phyloP scores from a whole-genome alignment of 2,888 invertebrate genomes.

The Xestoiulus laeticollis region DNA sequence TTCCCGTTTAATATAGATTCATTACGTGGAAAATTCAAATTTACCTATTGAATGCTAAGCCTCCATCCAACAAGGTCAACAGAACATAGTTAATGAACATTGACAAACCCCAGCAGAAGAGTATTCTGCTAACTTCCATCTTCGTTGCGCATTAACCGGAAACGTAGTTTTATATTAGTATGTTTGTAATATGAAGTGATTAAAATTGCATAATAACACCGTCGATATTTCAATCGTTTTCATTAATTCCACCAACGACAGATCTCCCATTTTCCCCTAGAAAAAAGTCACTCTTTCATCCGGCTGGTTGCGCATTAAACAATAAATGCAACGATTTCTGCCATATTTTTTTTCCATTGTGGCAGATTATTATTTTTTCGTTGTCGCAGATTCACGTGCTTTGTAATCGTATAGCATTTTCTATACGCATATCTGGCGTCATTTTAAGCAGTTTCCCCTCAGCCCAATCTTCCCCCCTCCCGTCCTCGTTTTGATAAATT shows the following conservation, averaged over 20 bases:
- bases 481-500: conserved; percentile 11
- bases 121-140: too few relatives aligned
- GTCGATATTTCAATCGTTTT: too few relatives aligned
- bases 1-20: too few relatives aligned
- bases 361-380: background rate
- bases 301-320: background rate
- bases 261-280: background rate
- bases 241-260: background rate
- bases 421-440: background rate
- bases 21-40: too few relatives aligned
- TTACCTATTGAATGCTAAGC: too few relatives aligned
- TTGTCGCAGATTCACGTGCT: background rate
- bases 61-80: too few relatives aligned
- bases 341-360: background rate
- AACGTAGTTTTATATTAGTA: too few relatives aligned
- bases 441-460: background rate
- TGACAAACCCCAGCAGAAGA: too few relatives aligned
- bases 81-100: too few relatives aligned
- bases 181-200: too few relatives aligned
- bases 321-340: background rate
- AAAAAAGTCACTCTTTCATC: background rate
- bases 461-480: background rate
- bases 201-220: too few relatives aligned
- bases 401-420: background rate
- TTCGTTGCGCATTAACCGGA: too few relatives aligned